phyloP scores from a whole-genome alignment of 2,888 invertebrate species.

The Tenthredo amoena region DNA sequence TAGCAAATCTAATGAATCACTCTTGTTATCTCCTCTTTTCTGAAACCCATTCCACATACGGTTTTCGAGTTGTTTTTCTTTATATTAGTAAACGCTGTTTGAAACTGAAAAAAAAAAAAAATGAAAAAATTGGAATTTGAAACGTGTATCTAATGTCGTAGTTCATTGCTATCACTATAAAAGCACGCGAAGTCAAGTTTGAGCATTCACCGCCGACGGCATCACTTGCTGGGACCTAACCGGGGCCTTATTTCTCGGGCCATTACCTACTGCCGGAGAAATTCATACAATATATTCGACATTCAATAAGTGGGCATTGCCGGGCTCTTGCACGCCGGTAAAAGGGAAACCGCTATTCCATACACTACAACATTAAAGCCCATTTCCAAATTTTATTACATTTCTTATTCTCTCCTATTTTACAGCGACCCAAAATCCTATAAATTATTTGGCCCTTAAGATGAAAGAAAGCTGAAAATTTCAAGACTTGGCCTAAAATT shows the following conservation, averaged over 20 bases:
- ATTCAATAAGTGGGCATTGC: neutral
- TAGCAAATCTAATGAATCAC: neutral
- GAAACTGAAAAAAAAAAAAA: neutral
- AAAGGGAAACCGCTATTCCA: neutral
- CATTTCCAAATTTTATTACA: neutral
- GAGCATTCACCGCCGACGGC: conserved; percentile 28
- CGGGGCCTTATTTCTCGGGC: conserved; percentile 31
- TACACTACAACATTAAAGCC: no score
- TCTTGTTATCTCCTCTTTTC: neutral
- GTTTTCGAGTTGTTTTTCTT: neutral
- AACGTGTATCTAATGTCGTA: neutral
- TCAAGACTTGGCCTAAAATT: neutral
- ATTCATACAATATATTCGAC: neutral
- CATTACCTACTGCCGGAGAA: conserved; percentile 35
- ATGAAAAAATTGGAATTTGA: neutral
- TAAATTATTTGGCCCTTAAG: neutral
- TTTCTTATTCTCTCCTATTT: neutral
- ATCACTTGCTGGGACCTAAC: conserved; percentile 28
- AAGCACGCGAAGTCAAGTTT: neutral
- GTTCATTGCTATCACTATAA: neutral
- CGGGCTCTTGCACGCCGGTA: neutral
- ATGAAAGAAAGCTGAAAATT: neutral
- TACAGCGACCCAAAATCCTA: neutral
- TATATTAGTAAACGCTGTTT: neutral
- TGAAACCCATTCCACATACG: neutral